phyloP scores from a whole-genome alignment of 2,888 invertebrate species.

The Prosopocoilus inquinatus region DNA sequence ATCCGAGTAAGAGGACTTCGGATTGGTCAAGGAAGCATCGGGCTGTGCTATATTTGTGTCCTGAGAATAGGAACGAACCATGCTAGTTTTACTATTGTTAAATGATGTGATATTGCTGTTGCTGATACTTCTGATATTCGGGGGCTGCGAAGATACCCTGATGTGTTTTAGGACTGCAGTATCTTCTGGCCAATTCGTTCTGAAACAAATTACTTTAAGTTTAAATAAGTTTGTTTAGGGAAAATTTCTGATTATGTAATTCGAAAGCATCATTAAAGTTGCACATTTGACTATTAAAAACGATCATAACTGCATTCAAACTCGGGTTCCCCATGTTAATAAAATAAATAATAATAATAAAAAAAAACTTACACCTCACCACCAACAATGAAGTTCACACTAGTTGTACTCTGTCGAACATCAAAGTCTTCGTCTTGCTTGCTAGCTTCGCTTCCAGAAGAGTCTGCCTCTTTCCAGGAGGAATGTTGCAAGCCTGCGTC shows the following conservation, averaged over 20 bases:
- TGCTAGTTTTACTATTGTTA: conserved; percentile 33
- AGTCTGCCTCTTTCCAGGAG: conserved; percentile 55
- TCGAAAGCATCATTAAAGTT: background rate
- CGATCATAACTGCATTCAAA: too few species aligned
- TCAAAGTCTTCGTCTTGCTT: conserved; percentile 49
- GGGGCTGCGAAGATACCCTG: conserved; percentile 25
- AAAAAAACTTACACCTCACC: conserved; percentile 49
- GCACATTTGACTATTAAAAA: too few species aligned
- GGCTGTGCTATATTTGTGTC: conserved; percentile 48
- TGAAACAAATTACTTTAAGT: conserved; percentile 16
- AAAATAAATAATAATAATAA: background rate
- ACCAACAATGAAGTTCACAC: conserved; percentile 52
- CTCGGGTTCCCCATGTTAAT: too few species aligned
- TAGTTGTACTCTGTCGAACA: conserved; percentile 28
- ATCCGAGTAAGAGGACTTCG: conserved; percentile 57
- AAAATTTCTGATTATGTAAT: background rate
- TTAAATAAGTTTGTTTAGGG: background rate
- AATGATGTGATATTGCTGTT: conserved; percentile 40
- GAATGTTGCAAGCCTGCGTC: conserved; percentile 37
- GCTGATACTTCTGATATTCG: conserved; percentile 28
- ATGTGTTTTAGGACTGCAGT: conserved; percentile 19
- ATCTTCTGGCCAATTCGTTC: conserved; percentile 32
- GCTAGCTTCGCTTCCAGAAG: conserved; percentile 58
- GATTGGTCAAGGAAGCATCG: conserved; percentile 34
- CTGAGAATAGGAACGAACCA: conserved; percentile 55